phyloP scores from a whole-genome alignment of 37 sponge, comb jelly and placozoan genomes.

The Spongilla lacustris region DNA sequence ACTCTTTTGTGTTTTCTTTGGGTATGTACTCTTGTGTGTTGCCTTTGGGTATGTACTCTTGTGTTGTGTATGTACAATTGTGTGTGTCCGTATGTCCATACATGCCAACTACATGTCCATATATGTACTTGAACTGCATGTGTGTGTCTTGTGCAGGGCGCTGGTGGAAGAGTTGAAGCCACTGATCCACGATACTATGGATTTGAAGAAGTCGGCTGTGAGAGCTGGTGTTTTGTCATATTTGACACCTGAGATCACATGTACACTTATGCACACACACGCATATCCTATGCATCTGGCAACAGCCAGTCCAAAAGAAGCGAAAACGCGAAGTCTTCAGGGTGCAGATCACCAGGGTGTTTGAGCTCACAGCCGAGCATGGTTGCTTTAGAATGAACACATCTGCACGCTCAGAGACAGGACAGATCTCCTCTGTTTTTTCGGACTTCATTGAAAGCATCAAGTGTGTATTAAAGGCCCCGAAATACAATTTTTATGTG shows the following conservation, averaged over 20 bases:
- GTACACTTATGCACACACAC: too few species aligned
- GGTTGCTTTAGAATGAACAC: constrained; percentile 77
- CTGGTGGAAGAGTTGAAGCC: constrained; percentile 75
- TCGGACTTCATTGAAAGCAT: constrained; percentile 79
- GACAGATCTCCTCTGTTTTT: constrained; percentile 52
- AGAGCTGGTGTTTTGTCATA: constrained; percentile 7
- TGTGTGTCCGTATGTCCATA: too few species aligned
- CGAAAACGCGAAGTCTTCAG: constrained; percentile 62
- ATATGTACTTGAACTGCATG: too few species aligned
- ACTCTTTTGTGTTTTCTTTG: not conserved
- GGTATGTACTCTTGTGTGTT: not conserved
- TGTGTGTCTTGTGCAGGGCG: constrained; percentile 46
- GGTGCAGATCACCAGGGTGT: constrained; percentile 77
- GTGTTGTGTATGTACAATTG: not conserved
- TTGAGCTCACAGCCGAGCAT: constrained; percentile 79
- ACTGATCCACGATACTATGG: constrained; percentile 77
- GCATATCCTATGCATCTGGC: too few species aligned
- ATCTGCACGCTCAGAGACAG: constrained; percentile 59
- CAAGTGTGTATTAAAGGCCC: constrained; percentile 33
- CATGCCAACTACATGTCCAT: too few species aligned
- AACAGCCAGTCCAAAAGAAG: constrained; percentile 19
- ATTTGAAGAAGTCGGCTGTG: constrained; percentile 60
- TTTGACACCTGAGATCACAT: too few species aligned
- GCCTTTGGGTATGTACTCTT: not conserved
- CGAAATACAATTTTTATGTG: too few species aligned